These are phyloP conservation scores for Sclerodermus sp. DNA, from an alignment of 2,888 invertebrate species.

Conservation along the genomic window DNA sequence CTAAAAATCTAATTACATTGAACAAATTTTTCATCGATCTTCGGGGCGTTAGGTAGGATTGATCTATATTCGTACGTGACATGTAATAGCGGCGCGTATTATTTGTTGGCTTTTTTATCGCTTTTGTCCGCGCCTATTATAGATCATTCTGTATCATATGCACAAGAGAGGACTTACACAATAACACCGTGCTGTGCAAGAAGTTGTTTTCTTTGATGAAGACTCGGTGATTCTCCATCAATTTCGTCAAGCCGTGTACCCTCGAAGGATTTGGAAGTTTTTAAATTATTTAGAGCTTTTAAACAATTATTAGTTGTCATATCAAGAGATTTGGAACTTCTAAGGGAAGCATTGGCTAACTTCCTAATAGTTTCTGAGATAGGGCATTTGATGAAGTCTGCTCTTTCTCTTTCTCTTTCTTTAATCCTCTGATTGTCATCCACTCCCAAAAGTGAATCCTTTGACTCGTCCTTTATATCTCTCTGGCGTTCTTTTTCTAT, in stretches of 20 bases:
- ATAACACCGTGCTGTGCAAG: constrained; percentile 53
- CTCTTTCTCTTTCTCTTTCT: constrained; percentile 36
- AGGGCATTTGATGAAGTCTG: constrained; percentile 50
- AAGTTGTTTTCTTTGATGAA: constrained; percentile 51
- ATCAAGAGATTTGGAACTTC: constrained; percentile 46
- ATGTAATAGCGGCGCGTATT: too few species aligned
- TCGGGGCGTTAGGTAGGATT: too few species aligned
- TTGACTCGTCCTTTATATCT: constrained; percentile 7
- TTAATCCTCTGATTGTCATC: constrained; percentile 26
- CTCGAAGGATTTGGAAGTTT: constrained; percentile 42
- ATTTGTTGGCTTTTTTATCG: too few species aligned
- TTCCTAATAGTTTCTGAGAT: constrained; percentile 55
- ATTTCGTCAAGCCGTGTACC: constrained; percentile 30
- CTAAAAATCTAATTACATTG: too few species aligned
- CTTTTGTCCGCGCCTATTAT: too few species aligned
- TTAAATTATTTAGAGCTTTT: constrained; percentile 41
- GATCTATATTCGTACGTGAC: too few species aligned
- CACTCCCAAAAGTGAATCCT: constrained; percentile 13
- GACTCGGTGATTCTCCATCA: constrained; percentile 50
- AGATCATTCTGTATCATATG: too few species aligned
- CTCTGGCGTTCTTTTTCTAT: not conserved
- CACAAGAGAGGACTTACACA: constrained; percentile 34
- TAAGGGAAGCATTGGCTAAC: constrained; percentile 49
- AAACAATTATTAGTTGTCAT: constrained; percentile 43
- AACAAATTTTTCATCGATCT: too few species aligned